Evolutionary conservation across 2,113 vertebrate species (phyloP).

Genomic region (Carassius auratus): DNA sequence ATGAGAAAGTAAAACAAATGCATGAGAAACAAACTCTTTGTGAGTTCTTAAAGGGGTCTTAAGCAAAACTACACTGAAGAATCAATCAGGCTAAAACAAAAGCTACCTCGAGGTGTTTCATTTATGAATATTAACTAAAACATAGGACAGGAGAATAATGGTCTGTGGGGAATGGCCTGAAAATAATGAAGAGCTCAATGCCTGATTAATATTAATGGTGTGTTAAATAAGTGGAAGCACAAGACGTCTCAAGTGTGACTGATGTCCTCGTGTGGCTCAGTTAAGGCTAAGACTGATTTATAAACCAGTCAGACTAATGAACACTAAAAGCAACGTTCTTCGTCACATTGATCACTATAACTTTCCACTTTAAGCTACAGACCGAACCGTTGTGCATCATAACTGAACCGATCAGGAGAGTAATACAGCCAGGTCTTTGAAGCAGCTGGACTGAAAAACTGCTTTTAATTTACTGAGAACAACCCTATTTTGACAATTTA

Average conservation of each 20-base stretch:
- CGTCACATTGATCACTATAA: constrained; percentile 12
- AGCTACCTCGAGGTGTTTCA: neutral
- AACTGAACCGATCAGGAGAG: neutral
- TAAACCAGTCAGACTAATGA: constrained; percentile 11
- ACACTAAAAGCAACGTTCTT: constrained; percentile 29
- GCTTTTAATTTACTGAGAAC: constrained; percentile 9
- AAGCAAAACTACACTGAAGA: neutral
- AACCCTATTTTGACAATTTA: neutral
- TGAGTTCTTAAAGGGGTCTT: neutral
- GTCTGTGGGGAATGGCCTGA: neutral
- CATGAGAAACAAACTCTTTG: neutral
- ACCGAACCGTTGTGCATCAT: neutral
- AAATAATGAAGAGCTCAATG: constrained; percentile 31
- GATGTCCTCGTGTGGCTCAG: neutral
- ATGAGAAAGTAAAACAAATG: neutral
- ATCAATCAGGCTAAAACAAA: constrained; percentile 1
- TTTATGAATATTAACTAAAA: constrained; percentile 31
- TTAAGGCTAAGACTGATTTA: constrained; percentile 17
- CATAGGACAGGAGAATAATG: neutral
- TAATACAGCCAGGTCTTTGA: neutral
- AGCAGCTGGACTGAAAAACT: neutral
- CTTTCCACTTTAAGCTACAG: constrained; percentile 8
- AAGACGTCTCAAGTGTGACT: constrained; percentile 10
- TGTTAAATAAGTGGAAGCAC: constrained; percentile 31
- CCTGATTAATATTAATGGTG: constrained; percentile 38